phyloP scores from a whole-genome alignment of 2,888 invertebrate genomes.

The Hypena proboscidalis region DNA sequence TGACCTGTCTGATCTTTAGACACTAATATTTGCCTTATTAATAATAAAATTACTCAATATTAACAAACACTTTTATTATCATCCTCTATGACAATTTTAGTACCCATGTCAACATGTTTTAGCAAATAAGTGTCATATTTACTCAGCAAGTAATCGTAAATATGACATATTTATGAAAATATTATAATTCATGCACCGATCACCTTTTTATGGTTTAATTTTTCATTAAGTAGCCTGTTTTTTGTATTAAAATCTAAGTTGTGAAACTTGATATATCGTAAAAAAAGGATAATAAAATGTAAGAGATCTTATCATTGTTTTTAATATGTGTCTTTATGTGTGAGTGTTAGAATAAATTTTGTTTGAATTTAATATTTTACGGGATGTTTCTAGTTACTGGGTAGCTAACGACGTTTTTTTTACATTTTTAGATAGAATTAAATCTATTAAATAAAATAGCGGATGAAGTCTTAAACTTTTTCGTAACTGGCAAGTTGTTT shows the following conservation, averaged over 20 bases:
- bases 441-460: too few species aligned
- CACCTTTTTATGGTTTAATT: constrained; percentile 11
- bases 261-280: constrained; percentile 54
- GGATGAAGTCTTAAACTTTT: too few species aligned
- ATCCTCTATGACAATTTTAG: constrained; percentile 5
- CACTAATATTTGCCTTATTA: neutral
- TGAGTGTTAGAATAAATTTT: constrained; percentile 28
- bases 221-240: constrained; percentile 26
- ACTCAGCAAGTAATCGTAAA: neutral
- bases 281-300: constrained; percentile 44
- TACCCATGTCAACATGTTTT: constrained; percentile 3
- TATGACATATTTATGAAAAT: constrained; percentile 8
- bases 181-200: constrained; percentile 1
- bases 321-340: constrained; percentile 20
- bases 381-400: too few species aligned
- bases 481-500: too few species aligned
- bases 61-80: constrained; percentile 1
- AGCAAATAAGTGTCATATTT: constrained; percentile 5
- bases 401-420: too few species aligned
- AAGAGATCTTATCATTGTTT: constrained; percentile 42
- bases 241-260: constrained; percentile 28
- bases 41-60: neutral
- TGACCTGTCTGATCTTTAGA: neutral
- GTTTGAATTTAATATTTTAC: neutral
- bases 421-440: too few species aligned